These are phyloP conservation scores for Sphaerodactylus townsendi DNA, from an alignment of 2,113 vertebrate genomes.

Conservation along the genomic window DNA sequence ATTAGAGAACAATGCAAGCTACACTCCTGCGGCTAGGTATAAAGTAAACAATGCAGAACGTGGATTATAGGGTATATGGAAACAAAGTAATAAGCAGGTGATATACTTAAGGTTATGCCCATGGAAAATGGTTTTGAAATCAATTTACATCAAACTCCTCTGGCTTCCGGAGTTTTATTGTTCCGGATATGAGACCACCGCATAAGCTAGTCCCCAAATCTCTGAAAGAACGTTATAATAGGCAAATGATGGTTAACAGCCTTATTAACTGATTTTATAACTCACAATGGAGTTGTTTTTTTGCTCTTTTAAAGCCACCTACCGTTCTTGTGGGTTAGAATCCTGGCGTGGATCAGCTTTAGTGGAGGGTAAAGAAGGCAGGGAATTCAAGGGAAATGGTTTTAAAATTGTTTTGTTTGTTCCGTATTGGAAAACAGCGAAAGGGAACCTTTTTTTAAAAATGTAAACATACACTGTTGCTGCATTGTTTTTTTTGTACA, in stretches of 20 bases:
- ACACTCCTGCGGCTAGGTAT: too few species aligned
- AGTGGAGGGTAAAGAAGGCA: neutral
- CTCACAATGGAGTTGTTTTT: constrained; percentile 22
- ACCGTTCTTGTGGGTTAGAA: neutral
- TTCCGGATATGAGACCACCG: neutral
- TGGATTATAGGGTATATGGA: too few species aligned
- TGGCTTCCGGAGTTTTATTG: neutral
- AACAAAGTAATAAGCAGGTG: too few species aligned
- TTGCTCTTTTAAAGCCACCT: neutral
- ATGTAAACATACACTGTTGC: neutral
- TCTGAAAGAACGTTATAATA: neutral
- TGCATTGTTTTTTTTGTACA: neutral
- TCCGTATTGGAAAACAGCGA: neutral
- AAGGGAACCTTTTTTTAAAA: neutral
- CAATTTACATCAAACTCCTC: neutral
- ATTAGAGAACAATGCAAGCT: too few species aligned
- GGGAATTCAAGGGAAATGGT: constrained; percentile 11
- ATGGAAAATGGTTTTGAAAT: neutral
- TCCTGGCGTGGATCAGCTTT: neutral
- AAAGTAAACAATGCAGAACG: too few species aligned
- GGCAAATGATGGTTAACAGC: neutral
- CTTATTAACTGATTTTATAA: neutral
- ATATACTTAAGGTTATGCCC: neutral
- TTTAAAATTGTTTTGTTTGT: neutral
- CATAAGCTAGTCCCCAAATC: neutral